Percentiles rank a stretch among this genome's conserved stretches.
These are phyloP conservation scores for Maniola hyperantus DNA, from an alignment of 2,888 invertebrate species.

Conservation along the genomic window DNA sequence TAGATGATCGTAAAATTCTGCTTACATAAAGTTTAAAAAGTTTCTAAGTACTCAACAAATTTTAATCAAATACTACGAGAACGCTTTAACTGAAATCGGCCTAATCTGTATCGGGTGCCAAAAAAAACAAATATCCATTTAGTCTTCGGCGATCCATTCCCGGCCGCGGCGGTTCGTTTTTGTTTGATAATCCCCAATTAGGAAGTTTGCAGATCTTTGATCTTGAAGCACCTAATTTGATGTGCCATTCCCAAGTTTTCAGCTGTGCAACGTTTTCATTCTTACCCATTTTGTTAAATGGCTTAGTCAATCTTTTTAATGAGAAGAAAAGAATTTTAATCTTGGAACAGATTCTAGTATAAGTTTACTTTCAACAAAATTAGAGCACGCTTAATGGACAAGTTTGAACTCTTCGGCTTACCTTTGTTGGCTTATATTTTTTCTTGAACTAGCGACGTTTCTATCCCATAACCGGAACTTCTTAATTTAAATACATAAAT, in stretches of 20 bases:
- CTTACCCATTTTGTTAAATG: constrained; percentile 31
- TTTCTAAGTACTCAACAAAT: not conserved
- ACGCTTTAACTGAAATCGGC: constrained; percentile 27
- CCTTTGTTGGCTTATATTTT: not conserved
- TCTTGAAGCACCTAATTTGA: constrained; percentile 46
- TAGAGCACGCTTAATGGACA: constrained; percentile 3
- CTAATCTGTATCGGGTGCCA: constrained; percentile 24
- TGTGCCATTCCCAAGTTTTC: constrained; percentile 42
- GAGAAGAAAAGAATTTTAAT: constrained; percentile 30
- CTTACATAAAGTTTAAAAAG: not conserved
- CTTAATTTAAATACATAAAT: too few species aligned
- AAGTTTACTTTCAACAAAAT: not conserved
- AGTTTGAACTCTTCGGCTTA: not conserved
- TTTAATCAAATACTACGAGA: constrained; percentile 23
- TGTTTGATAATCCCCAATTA: constrained; percentile 57
- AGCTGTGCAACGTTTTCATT: constrained; percentile 41
- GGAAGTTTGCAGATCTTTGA: constrained; percentile 47
- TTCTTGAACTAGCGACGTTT: too few species aligned
- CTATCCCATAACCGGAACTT: too few species aligned
- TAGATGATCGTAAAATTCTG: not conserved
- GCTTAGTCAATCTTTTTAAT: constrained; percentile 29
- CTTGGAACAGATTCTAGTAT: constrained; percentile 20
- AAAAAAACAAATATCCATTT: constrained; percentile 38
- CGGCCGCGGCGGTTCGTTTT: constrained; percentile 38
- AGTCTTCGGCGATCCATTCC: constrained; percentile 38